phyloP scores from a whole-genome alignment of 1,140 invertebrate genomes.

The Luehdorfia chinensis region DNA sequence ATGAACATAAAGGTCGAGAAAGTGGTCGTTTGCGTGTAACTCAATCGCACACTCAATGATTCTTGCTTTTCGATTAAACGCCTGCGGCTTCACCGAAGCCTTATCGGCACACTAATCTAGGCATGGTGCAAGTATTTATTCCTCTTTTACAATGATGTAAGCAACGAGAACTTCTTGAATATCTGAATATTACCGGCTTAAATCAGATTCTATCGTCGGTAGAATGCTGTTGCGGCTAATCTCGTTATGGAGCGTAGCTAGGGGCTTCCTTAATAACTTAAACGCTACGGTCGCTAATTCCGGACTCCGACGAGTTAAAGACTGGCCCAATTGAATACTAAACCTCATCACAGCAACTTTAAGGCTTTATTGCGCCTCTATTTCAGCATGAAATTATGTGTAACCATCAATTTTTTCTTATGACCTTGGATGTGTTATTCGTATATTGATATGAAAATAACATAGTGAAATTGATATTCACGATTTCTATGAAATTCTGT shows the following conservation, averaged over 20 bases:
- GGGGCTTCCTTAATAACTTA: slow-evolving; percentile 67
- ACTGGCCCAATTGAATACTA: slow-evolving; percentile 26
- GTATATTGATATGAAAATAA: background rate
- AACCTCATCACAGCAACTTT: slow-evolving; percentile 12
- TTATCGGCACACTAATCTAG: background rate
- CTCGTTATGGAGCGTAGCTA: slow-evolving; percentile 50
- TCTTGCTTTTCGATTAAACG: slow-evolving; percentile 8
- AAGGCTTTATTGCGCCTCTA: slow-evolving; percentile 4
- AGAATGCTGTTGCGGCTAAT: slow-evolving; percentile 43
- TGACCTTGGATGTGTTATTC: background rate
- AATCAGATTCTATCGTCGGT: slow-evolving; percentile 30
- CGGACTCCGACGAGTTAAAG: slow-evolving; percentile 31
- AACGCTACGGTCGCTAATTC: slow-evolving; percentile 45
- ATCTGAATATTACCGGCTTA: slow-evolving; percentile 21
- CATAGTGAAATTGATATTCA: background rate
- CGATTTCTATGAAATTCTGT: too few relatives aligned
- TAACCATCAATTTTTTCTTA: too few relatives aligned
- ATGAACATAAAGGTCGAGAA: background rate
- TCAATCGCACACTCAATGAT: background rate
- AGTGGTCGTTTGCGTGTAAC: background rate
- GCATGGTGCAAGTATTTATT: background rate
- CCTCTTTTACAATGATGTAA: slow-evolving; percentile 2
- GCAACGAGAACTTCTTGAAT: background rate
- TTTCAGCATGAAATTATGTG: slow-evolving; percentile 15
- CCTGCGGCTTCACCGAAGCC: slow-evolving; percentile 10